phyloP scores from a whole-genome alignment of 2,113 vertebrate species.

The Halichoerus grypus region DNA sequence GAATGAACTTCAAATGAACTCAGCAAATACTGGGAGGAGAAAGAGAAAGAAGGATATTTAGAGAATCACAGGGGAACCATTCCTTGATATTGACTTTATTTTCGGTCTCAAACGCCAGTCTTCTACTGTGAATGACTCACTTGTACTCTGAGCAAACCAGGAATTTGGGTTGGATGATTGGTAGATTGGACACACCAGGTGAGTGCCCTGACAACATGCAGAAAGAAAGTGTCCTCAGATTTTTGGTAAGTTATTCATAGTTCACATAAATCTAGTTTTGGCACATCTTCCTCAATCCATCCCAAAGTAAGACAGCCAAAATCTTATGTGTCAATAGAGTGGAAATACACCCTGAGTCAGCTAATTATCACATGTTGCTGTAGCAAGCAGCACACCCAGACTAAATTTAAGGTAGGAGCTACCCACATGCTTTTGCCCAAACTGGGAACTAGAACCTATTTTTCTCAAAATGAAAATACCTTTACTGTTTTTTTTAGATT shows the following conservation, averaged over 20 bases:
- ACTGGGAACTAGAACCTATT: not conserved
- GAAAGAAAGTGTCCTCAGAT: not conserved
- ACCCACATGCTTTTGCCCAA: not conserved
- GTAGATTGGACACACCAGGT: not conserved
- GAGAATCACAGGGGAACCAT: not conserved
- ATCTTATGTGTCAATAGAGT: not conserved
- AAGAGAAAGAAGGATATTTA: not conserved
- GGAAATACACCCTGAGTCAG: not conserved
- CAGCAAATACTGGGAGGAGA: not conserved
- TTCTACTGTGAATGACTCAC: slow-evolving; percentile 31
- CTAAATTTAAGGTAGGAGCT: not conserved
- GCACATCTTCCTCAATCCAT: not conserved
- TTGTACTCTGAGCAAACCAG: not conserved
- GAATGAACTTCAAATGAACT: not conserved
- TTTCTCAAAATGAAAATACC: slow-evolving; percentile 58
- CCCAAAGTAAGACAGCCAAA: not conserved
- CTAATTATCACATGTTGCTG: not conserved
- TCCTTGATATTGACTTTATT: slow-evolving; percentile 54
- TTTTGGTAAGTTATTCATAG: not conserved
- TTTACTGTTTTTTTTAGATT: not conserved
- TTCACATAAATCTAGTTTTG: not conserved
- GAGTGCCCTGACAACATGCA: not conserved
- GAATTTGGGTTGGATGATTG: not conserved
- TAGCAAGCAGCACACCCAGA: not conserved
- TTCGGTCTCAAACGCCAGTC: not conserved